Conservation (phyloP, 2,113 vertebrate genomes). For the Barbus barbus region DNA sequence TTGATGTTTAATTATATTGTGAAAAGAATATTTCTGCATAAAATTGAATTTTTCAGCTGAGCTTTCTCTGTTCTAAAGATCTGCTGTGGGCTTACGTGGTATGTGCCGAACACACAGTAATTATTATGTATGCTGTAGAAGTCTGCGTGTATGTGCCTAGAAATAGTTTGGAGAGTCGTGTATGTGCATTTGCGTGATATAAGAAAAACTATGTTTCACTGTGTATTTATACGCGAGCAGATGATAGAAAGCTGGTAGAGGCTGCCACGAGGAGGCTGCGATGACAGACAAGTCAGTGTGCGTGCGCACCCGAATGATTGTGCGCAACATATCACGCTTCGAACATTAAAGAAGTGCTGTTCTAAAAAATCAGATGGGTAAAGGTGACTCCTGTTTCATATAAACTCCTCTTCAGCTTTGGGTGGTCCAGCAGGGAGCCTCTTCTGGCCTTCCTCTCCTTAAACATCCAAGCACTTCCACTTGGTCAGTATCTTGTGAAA, state of each 20-base stretch:
- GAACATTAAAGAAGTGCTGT: constrained; percentile 31
- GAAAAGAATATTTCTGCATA: constrained; percentile 82
- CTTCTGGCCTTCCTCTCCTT: constrained; percentile 50
- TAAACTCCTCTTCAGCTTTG: constrained; percentile 53
- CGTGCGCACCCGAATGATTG: not conserved
- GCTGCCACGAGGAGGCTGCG: constrained; percentile 30
- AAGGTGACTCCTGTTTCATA: constrained; percentile 44
- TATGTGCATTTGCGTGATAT: constrained; percentile 18
- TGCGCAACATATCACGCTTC: constrained; percentile 4
- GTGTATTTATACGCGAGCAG: constrained; percentile 60
- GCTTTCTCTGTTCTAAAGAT: constrained; percentile 62
- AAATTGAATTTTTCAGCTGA: constrained; percentile 71
- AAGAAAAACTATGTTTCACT: constrained; percentile 52
- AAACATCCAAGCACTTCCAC: constrained; percentile 37
- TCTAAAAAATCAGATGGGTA: constrained; percentile 27
- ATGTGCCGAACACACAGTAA: constrained; percentile 26
- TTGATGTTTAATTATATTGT: constrained; percentile 85
- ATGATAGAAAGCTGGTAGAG: constrained; percentile 34
- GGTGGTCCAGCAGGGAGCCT: constrained; percentile 64
- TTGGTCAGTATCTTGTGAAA: not conserved
- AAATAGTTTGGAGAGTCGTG: constrained; percentile 29
- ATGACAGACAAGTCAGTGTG: constrained; percentile 26
- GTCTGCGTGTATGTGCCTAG: constrained; percentile 58
- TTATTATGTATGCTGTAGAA: constrained; percentile 37
- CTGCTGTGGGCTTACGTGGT: constrained; percentile 52